Conservation (phyloP, 2,797 vertebrate genomes). For the Thunnus albacares region DNA sequence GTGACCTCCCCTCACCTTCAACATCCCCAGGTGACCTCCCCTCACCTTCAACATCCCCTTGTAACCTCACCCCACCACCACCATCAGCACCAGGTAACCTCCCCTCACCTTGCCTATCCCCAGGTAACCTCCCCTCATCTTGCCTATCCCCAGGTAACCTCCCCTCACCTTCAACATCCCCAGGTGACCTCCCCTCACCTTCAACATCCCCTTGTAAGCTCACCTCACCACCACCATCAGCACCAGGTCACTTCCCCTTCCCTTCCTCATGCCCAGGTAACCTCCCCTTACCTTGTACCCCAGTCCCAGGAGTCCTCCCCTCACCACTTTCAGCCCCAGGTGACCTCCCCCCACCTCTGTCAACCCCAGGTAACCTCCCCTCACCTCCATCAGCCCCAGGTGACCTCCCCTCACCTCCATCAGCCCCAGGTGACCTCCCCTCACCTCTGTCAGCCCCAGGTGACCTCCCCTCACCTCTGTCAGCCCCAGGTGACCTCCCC, state of each 20-base stretch:
- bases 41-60: not conserved
- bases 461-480: slow-evolving; percentile 11
- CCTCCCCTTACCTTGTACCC: not conserved
- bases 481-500: slow-evolving; percentile 9
- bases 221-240: not conserved
- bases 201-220: not conserved
- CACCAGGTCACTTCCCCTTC: not conserved
- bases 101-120: not conserved
- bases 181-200: slow-evolving; percentile 11
- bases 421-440: not conserved
- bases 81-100: not conserved
- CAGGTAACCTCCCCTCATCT: no score
- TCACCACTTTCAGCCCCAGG: not conserved
- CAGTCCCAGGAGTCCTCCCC: slow-evolving; percentile 1
- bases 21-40: slow-evolving; percentile 7
- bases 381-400: not conserved
- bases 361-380: slow-evolving; percentile 15
- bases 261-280: not conserved
- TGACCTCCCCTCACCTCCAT: not conserved
- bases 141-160: not conserved
- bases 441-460: not conserved
- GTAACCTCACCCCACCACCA: not conserved
- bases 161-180: not conserved
- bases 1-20: not conserved
- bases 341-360: not conserved